Percentiles rank a stretch among this genome's conserved stretches.
Evolutionary conservation across 2,797 vertebrate genomes (phyloP).

Genomic region (Gobio occitaniae): DNA sequence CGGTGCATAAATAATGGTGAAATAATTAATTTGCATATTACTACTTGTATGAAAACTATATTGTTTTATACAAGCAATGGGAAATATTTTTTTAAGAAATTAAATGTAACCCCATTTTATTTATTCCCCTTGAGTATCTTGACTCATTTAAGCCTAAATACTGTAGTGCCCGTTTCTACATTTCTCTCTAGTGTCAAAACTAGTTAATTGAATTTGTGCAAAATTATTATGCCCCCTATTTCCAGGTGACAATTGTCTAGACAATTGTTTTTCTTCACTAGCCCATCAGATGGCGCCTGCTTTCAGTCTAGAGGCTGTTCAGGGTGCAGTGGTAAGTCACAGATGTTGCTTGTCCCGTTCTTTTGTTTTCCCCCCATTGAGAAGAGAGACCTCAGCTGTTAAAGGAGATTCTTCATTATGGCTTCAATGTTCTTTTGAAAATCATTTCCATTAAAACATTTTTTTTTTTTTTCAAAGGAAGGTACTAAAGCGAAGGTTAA

Average conservation of each 20-base stretch:
- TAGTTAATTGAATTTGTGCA: slow-evolving; percentile 32
- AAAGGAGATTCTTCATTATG: slow-evolving; percentile 85
- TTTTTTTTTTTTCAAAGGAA: slow-evolving; percentile 74
- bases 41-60: neutral
- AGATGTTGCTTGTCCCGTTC: slow-evolving; percentile 81
- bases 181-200: neutral
- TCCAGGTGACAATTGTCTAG: slow-evolving; percentile 42
- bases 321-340: slow-evolving; percentile 71
- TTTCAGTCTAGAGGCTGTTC: slow-evolving; percentile 49
- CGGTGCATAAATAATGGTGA: neutral
- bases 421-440: slow-evolving; percentile 86
- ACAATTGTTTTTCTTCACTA: slow-evolving; percentile 48
- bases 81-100: neutral
- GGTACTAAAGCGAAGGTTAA: slow-evolving; percentile 84
- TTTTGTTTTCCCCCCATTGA: slow-evolving; percentile 79
- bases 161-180: neutral
- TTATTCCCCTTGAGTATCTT: neutral
- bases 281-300: slow-evolving; percentile 75
- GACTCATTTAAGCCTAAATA: neutral
- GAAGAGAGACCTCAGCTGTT: slow-evolving; percentile 84
- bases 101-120: neutral
- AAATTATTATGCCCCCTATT: slow-evolving; percentile 31
- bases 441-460: slow-evolving; percentile 86
- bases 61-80: neutral
- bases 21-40: neutral